Base-by-base conservation (phyloP, 53 echinoderm and acorn worm species). In the Arbacia lixula region DNA sequence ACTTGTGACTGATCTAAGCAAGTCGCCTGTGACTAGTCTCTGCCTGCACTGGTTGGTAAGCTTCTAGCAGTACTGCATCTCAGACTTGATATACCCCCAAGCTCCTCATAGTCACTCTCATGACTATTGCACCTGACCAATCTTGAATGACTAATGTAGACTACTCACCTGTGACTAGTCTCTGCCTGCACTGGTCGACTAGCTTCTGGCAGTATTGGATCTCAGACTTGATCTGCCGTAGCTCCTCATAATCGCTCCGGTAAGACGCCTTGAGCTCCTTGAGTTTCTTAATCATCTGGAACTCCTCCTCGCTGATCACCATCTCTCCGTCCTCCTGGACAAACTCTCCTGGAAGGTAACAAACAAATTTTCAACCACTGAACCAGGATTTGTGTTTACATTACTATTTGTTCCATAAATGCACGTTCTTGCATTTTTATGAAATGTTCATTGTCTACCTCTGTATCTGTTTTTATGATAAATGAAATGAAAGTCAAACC, bases 151-250 rank as follows among this genome's bases (percentile, higher is more conserved):
- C n/a, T n/a, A 2, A 20, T 55, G 4, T 0, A 3, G 26, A 10
- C 8, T 53, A 24, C 90, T 66, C 68, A 95, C 95, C 96, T 69
- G 87, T 85, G 21, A 96, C 91, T 1, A 96, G 90, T 69, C 96
- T 84, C 55, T 96, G 93, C 64, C 93, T 85, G 73, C 96, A 96
- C 53, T 96, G 93, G 36, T 96, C 96, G 14, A 96, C 93, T 16
- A 96, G 91, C 72, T 96, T 96, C 93, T 96, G 96, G 39, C 96
- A 77, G 84, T 96, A 96, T 58, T 96, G 93, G 49, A 93, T 91
- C 84, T 96, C 96, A 22, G 96, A 96, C 60, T 96, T 96, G 42
- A 96, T 89, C 85, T 96, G 93, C 21, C 89, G 63, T 16, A 96
- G 87, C 57, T 93, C 93, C 40, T 96, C 93, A 56, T 96, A 96